Evolutionary conservation across 1,140 invertebrate genomes (phyloP), one percentile per base, ranked within the genome.

Genomic region (Intoshia linei): DNA sequence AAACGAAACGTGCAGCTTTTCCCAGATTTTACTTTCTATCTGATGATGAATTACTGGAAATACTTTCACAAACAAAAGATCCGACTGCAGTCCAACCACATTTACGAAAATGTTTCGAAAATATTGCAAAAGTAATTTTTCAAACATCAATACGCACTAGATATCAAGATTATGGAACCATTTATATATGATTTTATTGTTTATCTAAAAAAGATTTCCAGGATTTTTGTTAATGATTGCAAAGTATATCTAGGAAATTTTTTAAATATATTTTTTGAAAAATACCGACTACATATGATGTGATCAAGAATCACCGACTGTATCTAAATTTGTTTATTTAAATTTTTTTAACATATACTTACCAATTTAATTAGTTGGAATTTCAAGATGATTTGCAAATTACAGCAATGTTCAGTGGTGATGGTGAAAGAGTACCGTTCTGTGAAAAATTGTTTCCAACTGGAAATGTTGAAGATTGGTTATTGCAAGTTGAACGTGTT

Each of bases 11-110:
- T 25, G 68, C 72, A 46, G 48, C 71, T 33, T 78, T 79, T 58
- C 74, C 74, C 34, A 50, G 52, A 30, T 68, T 74, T 48, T 78
- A 76, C 59, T 79, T 79, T 47, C 70, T 78, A 44, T 77, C 74
- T 4, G 76, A 78, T 55, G 73, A 77, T 52, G 73, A 77, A 51
- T 56, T 77, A 19, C 54, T 79, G 5, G 73, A 77, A 54, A 77
- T 78, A 48, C 57, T 79, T 24, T 68, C 69, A 0, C 69, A 76
- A 52, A 70, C 73, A 2, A 74, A 69, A 47, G 70, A 68, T 46
- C 74, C 73, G 0, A 70, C 73, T 44, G 55, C 71, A 23, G 66
- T 77, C 40, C 74, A 77, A 55, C 67, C 70, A 0, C 70, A 74
- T 58, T 54, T 74, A 6, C 65, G 66, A 42, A 74, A 74, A 48